Evolutionary conservation across 2,888 invertebrate species (phyloP).

Genomic region (Eumacrocentrus americanus): DNA sequence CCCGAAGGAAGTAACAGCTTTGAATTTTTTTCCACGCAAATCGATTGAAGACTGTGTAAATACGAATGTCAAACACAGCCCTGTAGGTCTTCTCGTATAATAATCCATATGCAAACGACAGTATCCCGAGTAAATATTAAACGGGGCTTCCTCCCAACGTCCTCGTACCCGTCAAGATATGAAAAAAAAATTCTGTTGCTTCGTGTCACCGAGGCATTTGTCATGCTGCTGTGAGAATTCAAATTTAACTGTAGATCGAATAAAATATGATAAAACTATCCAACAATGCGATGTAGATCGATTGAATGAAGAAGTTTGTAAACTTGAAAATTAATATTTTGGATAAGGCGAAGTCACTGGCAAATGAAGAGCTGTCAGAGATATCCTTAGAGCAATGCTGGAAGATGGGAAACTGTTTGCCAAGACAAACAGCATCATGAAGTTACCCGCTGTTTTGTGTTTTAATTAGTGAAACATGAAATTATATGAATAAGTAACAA

Average conservation of each 20-base stretch:
- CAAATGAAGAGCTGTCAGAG: constrained; percentile 17
- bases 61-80: neutral
- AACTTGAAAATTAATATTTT: neutral
- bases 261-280: too few species aligned
- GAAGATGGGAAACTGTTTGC: neutral
- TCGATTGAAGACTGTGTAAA: neutral
- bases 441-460: neutral
- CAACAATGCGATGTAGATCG: too few species aligned
- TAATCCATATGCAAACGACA: neutral
- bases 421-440: constrained; percentile 16
- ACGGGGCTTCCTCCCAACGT: neutral
- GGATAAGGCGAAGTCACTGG: neutral
- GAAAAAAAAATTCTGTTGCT: neutral
- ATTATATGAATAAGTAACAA: neutral
- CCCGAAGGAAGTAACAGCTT: too few species aligned
- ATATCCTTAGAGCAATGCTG: constrained; percentile 12
- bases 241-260: too few species aligned
- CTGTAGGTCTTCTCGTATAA: neutral
- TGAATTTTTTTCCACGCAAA: neutral
- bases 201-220: too few species aligned
- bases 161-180: neutral
- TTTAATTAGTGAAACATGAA: neutral
- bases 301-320: neutral
- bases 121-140: neutral
- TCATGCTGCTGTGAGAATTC: too few species aligned